Conservation (phyloP, 2,113 vertebrate genomes). For the Xiphophorus hellerii region DNA sequence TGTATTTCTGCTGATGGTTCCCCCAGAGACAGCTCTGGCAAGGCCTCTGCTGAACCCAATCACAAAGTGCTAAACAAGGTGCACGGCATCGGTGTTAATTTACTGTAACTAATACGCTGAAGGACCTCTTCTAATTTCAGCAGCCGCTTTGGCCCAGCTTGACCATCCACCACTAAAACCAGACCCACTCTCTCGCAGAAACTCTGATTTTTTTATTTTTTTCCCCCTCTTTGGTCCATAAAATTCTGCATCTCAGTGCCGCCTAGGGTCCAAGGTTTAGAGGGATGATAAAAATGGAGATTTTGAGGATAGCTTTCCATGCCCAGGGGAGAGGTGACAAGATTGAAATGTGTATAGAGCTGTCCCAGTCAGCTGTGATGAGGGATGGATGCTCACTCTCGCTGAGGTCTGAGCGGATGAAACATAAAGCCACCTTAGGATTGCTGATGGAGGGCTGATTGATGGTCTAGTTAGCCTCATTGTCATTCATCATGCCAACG, state of each 20-base stretch:
- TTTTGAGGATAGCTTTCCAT: slow-evolving; percentile 62
- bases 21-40: slow-evolving; percentile 79
- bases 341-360: slow-evolving; percentile 70
- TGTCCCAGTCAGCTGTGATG: slow-evolving; percentile 58
- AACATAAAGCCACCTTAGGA: slow-evolving; percentile 74
- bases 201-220: slow-evolving; percentile 34
- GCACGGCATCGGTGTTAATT: slow-evolving; percentile 79
- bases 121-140: slow-evolving; percentile 68
- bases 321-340: slow-evolving; percentile 68
- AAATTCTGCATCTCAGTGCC: slow-evolving; percentile 64
- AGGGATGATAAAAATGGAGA: slow-evolving; percentile 74
- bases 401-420: slow-evolving; percentile 68
- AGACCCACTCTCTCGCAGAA: slow-evolving; percentile 9
- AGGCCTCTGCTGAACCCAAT: slow-evolving; percentile 82
- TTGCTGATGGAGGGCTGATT: slow-evolving; percentile 70
- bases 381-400: slow-evolving; percentile 66
- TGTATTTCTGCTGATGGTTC: slow-evolving; percentile 67
- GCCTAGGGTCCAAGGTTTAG: slow-evolving; percentile 71
- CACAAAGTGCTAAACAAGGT: slow-evolving; percentile 77
- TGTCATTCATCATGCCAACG: slow-evolving; percentile 57
- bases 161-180: slow-evolving; percentile 23
- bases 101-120: slow-evolving; percentile 73
- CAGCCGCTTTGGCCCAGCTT: slow-evolving; percentile 36
- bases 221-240: slow-evolving; percentile 65
- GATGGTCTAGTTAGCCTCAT: slow-evolving; percentile 71